Conservation (phyloP, 2,888 invertebrate species). For the Girardia tigrina region DNA sequence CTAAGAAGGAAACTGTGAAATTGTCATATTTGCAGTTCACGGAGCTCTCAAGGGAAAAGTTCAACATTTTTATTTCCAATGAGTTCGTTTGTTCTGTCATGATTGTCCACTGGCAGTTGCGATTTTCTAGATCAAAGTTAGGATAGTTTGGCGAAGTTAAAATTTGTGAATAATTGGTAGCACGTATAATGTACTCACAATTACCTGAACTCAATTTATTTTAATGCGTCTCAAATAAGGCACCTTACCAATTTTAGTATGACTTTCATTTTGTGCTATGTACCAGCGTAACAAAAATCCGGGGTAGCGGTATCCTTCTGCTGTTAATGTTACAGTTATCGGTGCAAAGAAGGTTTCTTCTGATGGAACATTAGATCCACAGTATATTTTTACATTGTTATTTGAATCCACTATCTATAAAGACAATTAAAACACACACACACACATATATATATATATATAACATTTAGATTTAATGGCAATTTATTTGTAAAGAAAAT, state of each 20-base stretch:
- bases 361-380: neutral
- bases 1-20: neutral
- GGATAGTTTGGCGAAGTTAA: slow-evolving; percentile 4
- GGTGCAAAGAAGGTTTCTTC: neutral
- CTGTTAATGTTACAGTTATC: neutral
- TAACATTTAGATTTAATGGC: too few species aligned
- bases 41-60: neutral
- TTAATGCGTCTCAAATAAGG: too few species aligned
- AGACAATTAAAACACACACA: too few species aligned
- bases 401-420: neutral
- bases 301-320: neutral
- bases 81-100: neutral
- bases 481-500: too few species aligned
- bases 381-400: neutral
- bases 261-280: neutral
- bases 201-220: neutral
- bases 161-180: neutral
- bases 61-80: neutral
- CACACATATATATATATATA: too few species aligned
- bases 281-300: neutral
- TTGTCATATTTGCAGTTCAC: neutral
- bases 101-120: neutral
- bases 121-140: neutral
- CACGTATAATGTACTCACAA: neutral
- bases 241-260: neutral